Conservation (phyloP, 1,140 invertebrate species). For the Drosophila kohkoa region DNA sequence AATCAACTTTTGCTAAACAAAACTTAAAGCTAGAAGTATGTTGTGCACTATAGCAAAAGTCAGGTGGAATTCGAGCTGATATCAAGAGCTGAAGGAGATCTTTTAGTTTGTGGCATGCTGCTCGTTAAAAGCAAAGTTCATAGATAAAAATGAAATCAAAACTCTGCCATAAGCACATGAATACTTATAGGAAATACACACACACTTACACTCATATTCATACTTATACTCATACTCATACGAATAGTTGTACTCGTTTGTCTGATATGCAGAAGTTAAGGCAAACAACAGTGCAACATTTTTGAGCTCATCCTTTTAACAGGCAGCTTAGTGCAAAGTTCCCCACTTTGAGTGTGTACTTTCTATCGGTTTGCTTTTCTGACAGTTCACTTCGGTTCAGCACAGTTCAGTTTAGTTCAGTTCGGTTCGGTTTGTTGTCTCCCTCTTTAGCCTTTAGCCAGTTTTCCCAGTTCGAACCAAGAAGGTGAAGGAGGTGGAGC, state of each 20-base stretch:
- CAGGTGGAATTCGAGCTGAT: background rate
- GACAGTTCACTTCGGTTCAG: slow-evolving; percentile 10
- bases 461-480: too few relatives aligned
- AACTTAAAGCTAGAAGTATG: too few relatives aligned
- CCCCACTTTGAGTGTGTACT: slow-evolving; percentile 20
- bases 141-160: background rate
- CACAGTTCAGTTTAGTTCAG: slow-evolving; percentile 1
- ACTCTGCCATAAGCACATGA: slow-evolving; percentile 12
- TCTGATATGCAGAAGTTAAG: slow-evolving; percentile 16
- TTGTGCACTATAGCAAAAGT: background rate
- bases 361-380: slow-evolving; percentile 33
- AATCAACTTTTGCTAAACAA: too few relatives aligned
- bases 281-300: slow-evolving; percentile 23
- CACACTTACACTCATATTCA: too few relatives aligned
- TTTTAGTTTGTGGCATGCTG: background rate
- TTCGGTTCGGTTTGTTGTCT: background rate
- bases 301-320: slow-evolving; percentile 37
- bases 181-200: background rate
- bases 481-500: too few relatives aligned
- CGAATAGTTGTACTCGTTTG: background rate
- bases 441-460: background rate
- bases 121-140: background rate
- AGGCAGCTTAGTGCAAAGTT: slow-evolving; percentile 34
- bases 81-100: background rate
- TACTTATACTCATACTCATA: too few relatives aligned